Base-by-base conservation (phyloP, 1,140 invertebrate species). In the Chlorops oryzae region DNA sequence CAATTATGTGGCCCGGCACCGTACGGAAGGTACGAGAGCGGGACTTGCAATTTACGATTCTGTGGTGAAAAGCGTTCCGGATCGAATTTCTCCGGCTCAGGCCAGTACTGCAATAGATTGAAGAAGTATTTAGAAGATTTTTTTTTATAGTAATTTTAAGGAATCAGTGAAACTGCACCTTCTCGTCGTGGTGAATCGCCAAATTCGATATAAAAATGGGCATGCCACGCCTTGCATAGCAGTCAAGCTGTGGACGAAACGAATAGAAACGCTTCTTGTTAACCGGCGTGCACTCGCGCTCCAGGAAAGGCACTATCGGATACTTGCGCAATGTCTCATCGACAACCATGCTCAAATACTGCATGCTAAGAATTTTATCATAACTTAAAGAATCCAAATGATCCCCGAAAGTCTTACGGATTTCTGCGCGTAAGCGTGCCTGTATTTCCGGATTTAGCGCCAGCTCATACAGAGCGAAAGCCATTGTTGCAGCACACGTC, bases 401-500 rank as follows among this genome's bases (percentile, higher is more conserved):
- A 13, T 74, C 61, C 15, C 74, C 50, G 7, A 78, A 63, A 3
- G 75, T 70, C 13, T 75, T 59, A 2, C 72, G 68, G 39, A 91
- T 81, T 68, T 90, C 86, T 6, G 77, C 70, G 37, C 77, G 77
- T 2, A 86, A 59, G 52, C 75, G 79, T 49, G 81, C 76, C 70
- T 90, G 87, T 52, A 82, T 74, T 5, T 85, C 78, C 2, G 78
- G 79, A 62, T 88, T 78, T 20, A 80, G 68, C 5, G 86, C 83
- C 39, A 92, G 65, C 58, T 84, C 80, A 59, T 86, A 82, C 0
- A 86, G 65, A 21, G 79, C 76, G 59, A 83, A 84, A 5, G 80
- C 75, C 46, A 91, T 77, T 7, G 81, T 78, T 3, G 80, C 79
- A 0, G 85, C 82, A 1, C 86, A 86, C 0, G 89, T 90, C 64